Percentiles rank a stretch among this genome's conserved stretches.
Conservation (phyloP, 2,113 vertebrate genomes). For the Uria aalge region DNA sequence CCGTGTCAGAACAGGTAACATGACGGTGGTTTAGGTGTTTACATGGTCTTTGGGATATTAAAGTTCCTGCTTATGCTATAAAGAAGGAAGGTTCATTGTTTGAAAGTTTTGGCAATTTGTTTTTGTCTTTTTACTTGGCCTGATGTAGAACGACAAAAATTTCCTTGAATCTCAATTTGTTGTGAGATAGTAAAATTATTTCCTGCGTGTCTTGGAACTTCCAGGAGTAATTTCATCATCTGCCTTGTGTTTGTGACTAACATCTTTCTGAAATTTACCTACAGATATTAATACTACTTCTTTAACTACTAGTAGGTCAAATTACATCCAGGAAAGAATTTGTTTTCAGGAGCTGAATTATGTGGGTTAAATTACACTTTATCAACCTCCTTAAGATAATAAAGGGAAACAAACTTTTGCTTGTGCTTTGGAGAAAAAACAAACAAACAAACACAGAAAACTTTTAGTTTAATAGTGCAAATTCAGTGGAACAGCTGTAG, state of each 20-base stretch:
- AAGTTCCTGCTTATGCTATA: not conserved
- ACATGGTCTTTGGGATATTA: not conserved
- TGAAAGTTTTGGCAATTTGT: not conserved
- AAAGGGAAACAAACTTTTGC: not conserved
- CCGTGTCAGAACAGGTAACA: not conserved
- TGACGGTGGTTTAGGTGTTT: not conserved
- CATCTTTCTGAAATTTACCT: not conserved
- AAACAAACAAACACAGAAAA: accelerated
- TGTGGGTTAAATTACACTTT: not conserved
- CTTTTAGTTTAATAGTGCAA: not conserved
- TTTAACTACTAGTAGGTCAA: not conserved
- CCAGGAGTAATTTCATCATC: not conserved
- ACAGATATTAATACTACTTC: not conserved
- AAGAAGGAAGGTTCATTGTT: not conserved
- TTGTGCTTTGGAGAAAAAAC: not conserved
- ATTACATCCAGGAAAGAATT: not conserved
- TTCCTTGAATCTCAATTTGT: not conserved
- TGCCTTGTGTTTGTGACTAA: not conserved
- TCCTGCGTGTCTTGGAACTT: not conserved
- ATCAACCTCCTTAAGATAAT: not conserved
- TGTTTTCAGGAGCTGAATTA: not conserved
- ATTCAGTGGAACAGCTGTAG: not conserved
- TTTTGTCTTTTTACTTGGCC: not conserved
- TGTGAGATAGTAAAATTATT: not conserved
- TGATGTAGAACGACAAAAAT: not conserved